phyloP scores from a whole-genome alignment of 2,797 vertebrate species.

The Muscicapa comitata region DNA sequence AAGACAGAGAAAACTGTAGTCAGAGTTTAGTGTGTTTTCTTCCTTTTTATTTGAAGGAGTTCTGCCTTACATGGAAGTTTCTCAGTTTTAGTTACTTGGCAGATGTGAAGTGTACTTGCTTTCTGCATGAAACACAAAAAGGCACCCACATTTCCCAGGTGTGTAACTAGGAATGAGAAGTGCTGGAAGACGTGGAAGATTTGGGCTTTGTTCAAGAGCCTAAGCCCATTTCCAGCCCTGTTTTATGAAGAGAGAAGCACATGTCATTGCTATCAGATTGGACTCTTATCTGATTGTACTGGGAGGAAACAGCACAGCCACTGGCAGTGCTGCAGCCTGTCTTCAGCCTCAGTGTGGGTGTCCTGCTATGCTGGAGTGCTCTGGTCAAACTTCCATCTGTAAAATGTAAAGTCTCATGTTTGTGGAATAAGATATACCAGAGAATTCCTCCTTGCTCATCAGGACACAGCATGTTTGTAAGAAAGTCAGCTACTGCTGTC shows the following conservation, averaged over 20 bases:
- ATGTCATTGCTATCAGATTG: not conserved
- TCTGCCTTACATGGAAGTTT: constrained; percentile 38
- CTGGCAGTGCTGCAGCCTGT: not conserved
- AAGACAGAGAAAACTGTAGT: not conserved
- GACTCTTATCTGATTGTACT: not conserved
- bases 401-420: not conserved
- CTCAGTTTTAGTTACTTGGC: constrained; percentile 1
- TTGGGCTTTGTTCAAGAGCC: not conserved
- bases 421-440: not conserved
- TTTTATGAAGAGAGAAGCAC: not conserved
- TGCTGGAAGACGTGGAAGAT: not conserved
- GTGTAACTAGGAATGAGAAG: not conserved
- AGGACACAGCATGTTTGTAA: not conserved
- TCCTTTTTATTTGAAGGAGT: not conserved
- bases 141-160: not conserved
- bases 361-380: not conserved
- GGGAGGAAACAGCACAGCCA: not conserved
- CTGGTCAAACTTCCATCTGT: not conserved
- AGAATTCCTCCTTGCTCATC: not conserved
- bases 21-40: not conserved
- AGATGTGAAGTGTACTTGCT: not conserved
- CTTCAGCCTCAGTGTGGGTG: not conserved
- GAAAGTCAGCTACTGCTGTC: not conserved
- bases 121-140: not conserved
- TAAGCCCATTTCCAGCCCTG: not conserved